phyloP scores from a whole-genome alignment of 2,113 vertebrate species.

The Numida meleagris region DNA sequence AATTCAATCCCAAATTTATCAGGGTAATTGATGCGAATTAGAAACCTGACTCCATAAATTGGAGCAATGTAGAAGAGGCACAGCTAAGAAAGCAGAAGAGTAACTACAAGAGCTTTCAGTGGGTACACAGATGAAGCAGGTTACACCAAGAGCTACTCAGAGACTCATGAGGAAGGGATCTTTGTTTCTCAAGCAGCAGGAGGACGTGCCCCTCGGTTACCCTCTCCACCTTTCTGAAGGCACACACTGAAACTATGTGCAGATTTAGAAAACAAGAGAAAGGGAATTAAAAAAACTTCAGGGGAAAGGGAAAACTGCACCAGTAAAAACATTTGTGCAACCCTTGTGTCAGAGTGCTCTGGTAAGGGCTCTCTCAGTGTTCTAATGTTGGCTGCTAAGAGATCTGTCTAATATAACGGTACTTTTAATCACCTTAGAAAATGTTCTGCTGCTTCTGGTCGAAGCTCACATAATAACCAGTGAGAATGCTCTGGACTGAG shows the following conservation, averaged over 20 bases:
- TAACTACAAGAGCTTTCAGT: background rate
- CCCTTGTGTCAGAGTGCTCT: conserved; percentile 6
- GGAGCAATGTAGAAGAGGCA: background rate
- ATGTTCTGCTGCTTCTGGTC: background rate
- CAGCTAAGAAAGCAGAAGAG: background rate
- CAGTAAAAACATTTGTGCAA: background rate
- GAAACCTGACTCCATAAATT: background rate
- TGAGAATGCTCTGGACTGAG: background rate
- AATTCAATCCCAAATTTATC: background rate
- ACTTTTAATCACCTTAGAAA: background rate
- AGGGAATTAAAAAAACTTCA: background rate
- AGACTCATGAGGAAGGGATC: background rate
- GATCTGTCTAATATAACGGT: background rate
- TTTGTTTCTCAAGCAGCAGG: background rate
- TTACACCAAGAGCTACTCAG: background rate
- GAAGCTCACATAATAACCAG: background rate
- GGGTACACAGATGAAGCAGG: conserved; percentile 7
- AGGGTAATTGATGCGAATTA: conserved; percentile 15
- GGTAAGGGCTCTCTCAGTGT: background rate
- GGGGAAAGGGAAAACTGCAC: background rate
- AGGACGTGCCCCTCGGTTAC: background rate
- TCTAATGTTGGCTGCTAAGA: background rate
- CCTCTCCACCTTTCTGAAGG: background rate
- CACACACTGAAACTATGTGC: background rate
- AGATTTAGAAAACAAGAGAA: background rate